Evolutionary conservation across 2,888 invertebrate genomes (phyloP).

Genomic region (Choreutis nemorana): DNA sequence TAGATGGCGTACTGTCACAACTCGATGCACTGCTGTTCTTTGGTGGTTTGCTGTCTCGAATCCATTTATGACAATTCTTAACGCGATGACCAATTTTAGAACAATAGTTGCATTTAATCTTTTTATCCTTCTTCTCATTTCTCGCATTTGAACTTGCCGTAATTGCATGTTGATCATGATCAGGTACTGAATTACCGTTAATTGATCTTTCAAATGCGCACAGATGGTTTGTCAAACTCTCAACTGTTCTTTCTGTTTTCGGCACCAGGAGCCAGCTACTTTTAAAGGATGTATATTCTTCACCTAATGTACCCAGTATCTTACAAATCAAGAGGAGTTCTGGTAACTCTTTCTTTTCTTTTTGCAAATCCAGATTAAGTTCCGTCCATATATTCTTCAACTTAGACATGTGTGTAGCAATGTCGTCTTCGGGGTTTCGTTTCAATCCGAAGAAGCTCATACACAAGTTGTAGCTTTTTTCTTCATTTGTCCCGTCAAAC

Average conservation of each 20-base stretch:
- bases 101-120: too few species aligned
- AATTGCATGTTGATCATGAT: background rate
- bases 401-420: slow-evolving; percentile 3
- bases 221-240: background rate
- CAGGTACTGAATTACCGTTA: too few species aligned
- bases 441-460: slow-evolving; percentile 2
- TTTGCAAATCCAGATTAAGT: background rate
- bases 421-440: slow-evolving; percentile 1
- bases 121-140: background rate
- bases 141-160: background rate
- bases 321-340: background rate
- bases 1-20: background rate
- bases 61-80: background rate
- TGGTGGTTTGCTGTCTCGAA: background rate
- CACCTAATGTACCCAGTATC: background rate
- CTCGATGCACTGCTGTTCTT: too few species aligned
- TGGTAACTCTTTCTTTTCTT: background rate
- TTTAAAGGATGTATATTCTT: background rate
- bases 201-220: background rate
- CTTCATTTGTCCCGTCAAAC: slow-evolving; percentile 2
- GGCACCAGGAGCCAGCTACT: background rate
- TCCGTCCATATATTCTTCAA: slow-evolving; percentile 2
- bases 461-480: too few species aligned
- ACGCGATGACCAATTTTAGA: background rate
- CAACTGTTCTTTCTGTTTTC: background rate